Percentiles rank a stretch among this genome's conserved stretches.
Evolutionary conservation across 2,797 vertebrate species (phyloP).

Genomic region (Danio kyathit): DNA sequence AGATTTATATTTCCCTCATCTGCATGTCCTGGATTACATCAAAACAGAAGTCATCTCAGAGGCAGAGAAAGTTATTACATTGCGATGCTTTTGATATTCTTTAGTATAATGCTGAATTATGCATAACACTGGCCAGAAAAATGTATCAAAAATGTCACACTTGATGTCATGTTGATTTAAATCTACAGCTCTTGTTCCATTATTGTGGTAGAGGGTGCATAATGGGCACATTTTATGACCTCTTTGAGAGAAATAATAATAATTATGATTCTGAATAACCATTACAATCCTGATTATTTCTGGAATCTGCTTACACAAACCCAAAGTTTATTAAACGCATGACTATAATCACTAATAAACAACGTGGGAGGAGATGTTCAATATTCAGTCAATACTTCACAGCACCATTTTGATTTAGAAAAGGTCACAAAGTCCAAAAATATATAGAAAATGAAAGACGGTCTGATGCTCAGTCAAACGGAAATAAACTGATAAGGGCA

Average conservation of each 20-base stretch:
- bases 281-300: slow-evolving; percentile 16
- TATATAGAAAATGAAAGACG: slow-evolving; percentile 29
- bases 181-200: neutral
- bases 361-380: slow-evolving; percentile 22
- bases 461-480: neutral
- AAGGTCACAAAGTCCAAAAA: slow-evolving; percentile 1
- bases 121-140: neutral
- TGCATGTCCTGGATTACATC: neutral
- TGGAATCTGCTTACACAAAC: slow-evolving; percentile 7
- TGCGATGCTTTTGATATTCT: neutral
- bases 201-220: neutral
- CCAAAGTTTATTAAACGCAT: slow-evolving; percentile 5
- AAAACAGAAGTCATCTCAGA: neutral
- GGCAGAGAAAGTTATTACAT: neutral
- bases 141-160: neutral
- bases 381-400: slow-evolving; percentile 30
- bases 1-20: no score
- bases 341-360: slow-evolving; percentile 8
- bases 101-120: neutral
- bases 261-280: slow-evolving; percentile 18
- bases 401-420: neutral
- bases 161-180: neutral
- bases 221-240: neutral
- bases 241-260: slow-evolving; percentile 27
- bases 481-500: slow-evolving; percentile 24